Conservation (phyloP, 2,113 vertebrate species). For the Synodontis membranacea region DNA sequence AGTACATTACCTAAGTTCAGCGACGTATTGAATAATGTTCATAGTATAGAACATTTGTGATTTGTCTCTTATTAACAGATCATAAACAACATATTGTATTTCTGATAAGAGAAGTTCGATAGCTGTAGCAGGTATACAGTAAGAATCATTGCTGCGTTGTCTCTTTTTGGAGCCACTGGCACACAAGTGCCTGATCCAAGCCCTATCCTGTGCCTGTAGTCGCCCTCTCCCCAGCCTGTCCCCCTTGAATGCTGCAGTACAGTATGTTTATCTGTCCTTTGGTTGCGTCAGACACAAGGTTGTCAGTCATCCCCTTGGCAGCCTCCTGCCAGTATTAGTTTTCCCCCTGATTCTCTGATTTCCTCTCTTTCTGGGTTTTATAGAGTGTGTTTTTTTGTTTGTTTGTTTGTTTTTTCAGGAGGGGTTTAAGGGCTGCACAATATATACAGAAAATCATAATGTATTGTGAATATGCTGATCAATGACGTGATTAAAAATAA, state of each 20-base stretch:
- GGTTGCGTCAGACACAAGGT: conserved; percentile 1
- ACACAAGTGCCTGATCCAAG: conserved; percentile 50
- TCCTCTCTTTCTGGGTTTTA: not conserved
- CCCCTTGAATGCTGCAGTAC: conserved; percentile 25
- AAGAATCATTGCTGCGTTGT: not conserved
- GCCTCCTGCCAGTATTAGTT: conserved; percentile 27
- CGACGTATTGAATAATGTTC: not conserved
- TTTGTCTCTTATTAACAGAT: conserved; percentile 8
- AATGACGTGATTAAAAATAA: not conserved
- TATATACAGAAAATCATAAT: conserved; percentile 15
- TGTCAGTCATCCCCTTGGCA: not conserved
- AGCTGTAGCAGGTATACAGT: not conserved
- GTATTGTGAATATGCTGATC: not conserved
- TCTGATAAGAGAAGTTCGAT: not conserved
- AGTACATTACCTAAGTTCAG: not conserved
- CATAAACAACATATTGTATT: not conserved
- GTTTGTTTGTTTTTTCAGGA: not conserved
- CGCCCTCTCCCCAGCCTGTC: not conserved
- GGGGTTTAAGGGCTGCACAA: conserved; percentile 18
- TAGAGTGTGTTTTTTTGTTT: not conserved
- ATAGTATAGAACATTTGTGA: not conserved
- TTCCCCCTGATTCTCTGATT: conserved; percentile 14
- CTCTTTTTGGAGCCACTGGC: conserved; percentile 22
- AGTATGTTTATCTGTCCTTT: conserved; percentile 16
- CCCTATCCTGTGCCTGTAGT: conserved; percentile 29